Evolutionary conservation across 2,888 invertebrate species (phyloP).

Genomic region (Tribolium freemani): DNA sequence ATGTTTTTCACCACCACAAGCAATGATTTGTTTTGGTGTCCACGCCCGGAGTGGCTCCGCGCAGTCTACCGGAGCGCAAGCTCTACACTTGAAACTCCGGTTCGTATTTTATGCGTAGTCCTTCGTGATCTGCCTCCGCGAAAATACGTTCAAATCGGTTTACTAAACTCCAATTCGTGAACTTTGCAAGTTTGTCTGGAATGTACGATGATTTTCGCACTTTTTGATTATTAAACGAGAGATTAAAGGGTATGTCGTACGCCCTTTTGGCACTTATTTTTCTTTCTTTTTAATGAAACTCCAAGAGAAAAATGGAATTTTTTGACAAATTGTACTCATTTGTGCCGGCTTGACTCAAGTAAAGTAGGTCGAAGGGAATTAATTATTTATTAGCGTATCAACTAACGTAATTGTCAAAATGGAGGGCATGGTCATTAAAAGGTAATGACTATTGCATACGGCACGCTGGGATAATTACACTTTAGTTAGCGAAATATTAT

Average conservation of each 20-base stretch:
- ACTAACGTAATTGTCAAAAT: background rate
- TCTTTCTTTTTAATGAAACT: no score
- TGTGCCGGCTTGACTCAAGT: no score
- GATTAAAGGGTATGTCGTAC: background rate
- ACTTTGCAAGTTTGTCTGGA: constrained; percentile 29
- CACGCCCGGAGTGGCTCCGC: constrained; percentile 43
- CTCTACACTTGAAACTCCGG: constrained; percentile 38
- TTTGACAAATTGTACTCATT: no score
- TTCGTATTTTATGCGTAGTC: constrained; percentile 24
- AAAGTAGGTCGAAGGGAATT: background rate
- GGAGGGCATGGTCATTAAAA: constrained; percentile 22
- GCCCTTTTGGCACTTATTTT: background rate
- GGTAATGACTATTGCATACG: constrained; percentile 16
- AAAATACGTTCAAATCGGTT: constrained; percentile 25
- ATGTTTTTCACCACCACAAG: background rate
- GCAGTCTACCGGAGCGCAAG: constrained; percentile 45
- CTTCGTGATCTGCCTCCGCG: constrained; percentile 37
- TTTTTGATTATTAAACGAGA: background rate
- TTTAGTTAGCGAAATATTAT: constrained; percentile 12
- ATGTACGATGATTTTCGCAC: background rate
- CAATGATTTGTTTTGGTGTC: constrained; percentile 28
- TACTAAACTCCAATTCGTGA: constrained; percentile 2
- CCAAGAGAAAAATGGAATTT: no score
- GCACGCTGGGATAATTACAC: background rate
- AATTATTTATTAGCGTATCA: constrained; percentile 15